phyloP scores from a whole-genome alignment of 2,888 invertebrate genomes.

The Andrena trimmerana region DNA sequence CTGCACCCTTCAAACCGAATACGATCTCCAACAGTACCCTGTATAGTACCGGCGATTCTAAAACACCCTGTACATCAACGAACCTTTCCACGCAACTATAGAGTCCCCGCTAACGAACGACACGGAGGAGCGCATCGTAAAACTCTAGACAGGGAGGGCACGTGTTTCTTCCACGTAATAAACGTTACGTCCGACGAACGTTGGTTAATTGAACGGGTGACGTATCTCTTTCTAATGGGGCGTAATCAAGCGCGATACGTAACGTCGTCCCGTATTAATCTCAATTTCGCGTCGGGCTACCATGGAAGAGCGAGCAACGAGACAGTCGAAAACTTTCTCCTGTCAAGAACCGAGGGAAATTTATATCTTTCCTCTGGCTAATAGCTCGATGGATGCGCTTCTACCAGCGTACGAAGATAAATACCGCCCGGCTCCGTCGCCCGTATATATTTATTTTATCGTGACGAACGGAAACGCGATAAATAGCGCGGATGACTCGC shows the following conservation, averaged over 20 bases:
- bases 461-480: not conserved
- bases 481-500: not conserved
- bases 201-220: conserved; percentile 24
- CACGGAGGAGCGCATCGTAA: not conserved
- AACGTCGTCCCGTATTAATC: conserved; percentile 21
- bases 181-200: conserved; percentile 20
- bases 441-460: not conserved
- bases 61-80: not conserved
- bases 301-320: not conserved
- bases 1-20: too few species aligned
- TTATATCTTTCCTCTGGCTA: conserved; percentile 3
- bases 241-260: conserved; percentile 30
- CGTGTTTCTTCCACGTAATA: conserved; percentile 7
- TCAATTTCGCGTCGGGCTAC: conserved; percentile 4
- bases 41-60: not conserved
- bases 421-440: not conserved
- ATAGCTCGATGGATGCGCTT: conserved; percentile 18
- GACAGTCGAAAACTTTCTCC: conserved; percentile 2
- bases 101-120: conserved; percentile 24
- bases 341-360: conserved; percentile 3
- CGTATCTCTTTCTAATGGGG: conserved; percentile 24
- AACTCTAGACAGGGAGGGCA: not conserved
- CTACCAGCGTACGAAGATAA: conserved; percentile 14
- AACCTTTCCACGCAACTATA: not conserved
- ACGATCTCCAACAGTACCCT: too few species aligned